These are phyloP conservation scores for Verasper variegatus DNA, from an alignment of 2,113 vertebrate genomes.

Conservation along the genomic window DNA sequence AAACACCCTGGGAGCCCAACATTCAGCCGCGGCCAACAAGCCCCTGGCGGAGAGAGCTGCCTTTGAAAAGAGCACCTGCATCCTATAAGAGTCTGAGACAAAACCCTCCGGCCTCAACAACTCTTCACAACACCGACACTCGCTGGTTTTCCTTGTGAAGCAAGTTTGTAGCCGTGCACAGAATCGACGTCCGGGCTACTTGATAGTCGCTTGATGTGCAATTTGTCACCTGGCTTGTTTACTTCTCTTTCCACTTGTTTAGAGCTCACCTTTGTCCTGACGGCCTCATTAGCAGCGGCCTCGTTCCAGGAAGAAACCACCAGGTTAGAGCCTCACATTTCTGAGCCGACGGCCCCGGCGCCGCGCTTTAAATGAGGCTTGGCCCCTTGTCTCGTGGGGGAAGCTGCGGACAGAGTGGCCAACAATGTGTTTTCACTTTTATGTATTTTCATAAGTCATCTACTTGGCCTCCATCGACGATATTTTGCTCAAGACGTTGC, in stretches of 20 bases:
- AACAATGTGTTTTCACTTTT: conserved; percentile 79
- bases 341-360: conserved; percentile 65
- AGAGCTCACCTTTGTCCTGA: conserved; percentile 77
- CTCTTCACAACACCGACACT: conserved; percentile 61
- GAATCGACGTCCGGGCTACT: conserved; percentile 30
- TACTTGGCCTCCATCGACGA: conserved; percentile 62
- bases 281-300: conserved; percentile 73
- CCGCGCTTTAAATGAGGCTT: conserved; percentile 78
- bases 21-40: conserved; percentile 73
- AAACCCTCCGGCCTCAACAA: conserved; percentile 44
- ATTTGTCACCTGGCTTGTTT: conserved; percentile 79
- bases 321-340: conserved; percentile 61
- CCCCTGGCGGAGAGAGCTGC: conserved; percentile 46
- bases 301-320: conserved; percentile 52
- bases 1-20: conserved; percentile 68
- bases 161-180: conserved; percentile 27
- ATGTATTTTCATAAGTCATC: conserved; percentile 77
- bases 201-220: conserved; percentile 39
- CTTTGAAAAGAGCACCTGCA: conserved; percentile 82
- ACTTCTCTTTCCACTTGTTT: conserved; percentile 62
- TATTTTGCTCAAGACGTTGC: conserved; percentile 69
- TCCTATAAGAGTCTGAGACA: conserved; percentile 51
- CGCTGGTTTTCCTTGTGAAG: conserved; percentile 38
- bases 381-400: conserved; percentile 52
- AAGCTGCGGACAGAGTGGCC: conserved; percentile 55